Base-by-base conservation (phyloP, 1,140 invertebrate species). In the Aethina tumida region DNA sequence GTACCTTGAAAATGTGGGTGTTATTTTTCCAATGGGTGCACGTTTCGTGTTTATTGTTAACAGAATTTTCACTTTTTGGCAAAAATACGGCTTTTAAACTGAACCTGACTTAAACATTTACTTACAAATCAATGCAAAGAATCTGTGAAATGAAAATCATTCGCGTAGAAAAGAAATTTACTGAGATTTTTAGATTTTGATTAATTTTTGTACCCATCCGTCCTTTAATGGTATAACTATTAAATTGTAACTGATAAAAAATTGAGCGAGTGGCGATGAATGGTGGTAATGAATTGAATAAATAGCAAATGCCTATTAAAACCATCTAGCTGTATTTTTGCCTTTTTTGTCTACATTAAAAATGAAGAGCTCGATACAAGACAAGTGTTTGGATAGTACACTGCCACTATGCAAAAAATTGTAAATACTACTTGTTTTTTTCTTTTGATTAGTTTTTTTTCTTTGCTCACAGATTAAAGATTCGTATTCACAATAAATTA, bases 41-140 rank as follows among this genome's bases (percentile, higher is more conserved):
- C 12, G 30, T 17, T n/a, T 5, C 22, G n/a, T 7, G 19, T 29
- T n/a, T 6, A 31, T 14, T n/a, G 25, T 6, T 15, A 33, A 38
- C n/a, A 25, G 10, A 4, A 13, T 30, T 30, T n/a, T n/a, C 8
- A 13, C 14, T 6, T 41, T 47, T 41, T 39, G 53, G 53, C 53
- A 53, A 55, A 55, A 55, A 55, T 55, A 53, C 49, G 53, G 51
- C 48, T 52, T 43, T 37, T n/a, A n/a, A n/a, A n/a, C n/a, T n/a
- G n/a, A n/a, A n/a, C n/a, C n/a, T n/a, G n/a, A n/a, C n/a, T n/a
- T n/a, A n/a, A n/a, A n/a, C n/a, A n/a, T n/a, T n/a, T n/a, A n/a
- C n/a, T n/a, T n/a, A n/a, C n/a, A n/a, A n/a, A n/a, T n/a, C n/a
- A n/a, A n/a, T n/a, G n/a, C n/a, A n/a, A n/a, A n/a, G n/a, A n/a